These are phyloP conservation scores for Microcebus jonahi DNA, from an alignment of 2,113 vertebrate species.

Conservation along the genomic window DNA sequence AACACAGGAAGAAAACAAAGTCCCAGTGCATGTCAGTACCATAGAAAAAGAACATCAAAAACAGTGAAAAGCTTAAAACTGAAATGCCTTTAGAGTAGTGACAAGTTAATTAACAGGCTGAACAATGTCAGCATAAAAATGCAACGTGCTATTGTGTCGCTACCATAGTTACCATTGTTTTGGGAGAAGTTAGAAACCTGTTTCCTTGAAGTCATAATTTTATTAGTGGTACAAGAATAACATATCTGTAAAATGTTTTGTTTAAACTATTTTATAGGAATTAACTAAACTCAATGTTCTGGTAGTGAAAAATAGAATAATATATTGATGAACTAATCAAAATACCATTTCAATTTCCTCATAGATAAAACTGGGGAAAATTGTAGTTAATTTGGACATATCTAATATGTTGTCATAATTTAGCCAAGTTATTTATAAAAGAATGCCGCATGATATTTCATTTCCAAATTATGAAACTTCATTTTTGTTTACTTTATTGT, in stretches of 20 bases:
- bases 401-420: background rate
- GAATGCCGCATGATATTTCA: background rate
- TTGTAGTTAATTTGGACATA: background rate
- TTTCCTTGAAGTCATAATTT: constrained; percentile 36
- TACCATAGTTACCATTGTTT: constrained; percentile 25
- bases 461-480: background rate
- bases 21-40: background rate
- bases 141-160: background rate
- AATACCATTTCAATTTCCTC: background rate
- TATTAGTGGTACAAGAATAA: background rate
- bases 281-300: background rate
- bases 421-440: background rate
- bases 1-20: constrained; percentile 55
- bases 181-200: background rate
- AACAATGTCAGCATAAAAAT: constrained; percentile 25
- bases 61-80: constrained; percentile 41
- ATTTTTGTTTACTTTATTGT: background rate
- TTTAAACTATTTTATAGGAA: background rate
- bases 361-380: background rate
- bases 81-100: background rate
- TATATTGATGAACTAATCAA: background rate
- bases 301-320: constrained; percentile 12
- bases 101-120: background rate
- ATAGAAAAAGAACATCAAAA: constrained; percentile 39
- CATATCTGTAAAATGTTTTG: background rate